Evolutionary conservation across 1,140 invertebrate genomes (phyloP), one percentile per base, ranked within the genome.

Genomic region (Brachystomella parvula): DNA sequence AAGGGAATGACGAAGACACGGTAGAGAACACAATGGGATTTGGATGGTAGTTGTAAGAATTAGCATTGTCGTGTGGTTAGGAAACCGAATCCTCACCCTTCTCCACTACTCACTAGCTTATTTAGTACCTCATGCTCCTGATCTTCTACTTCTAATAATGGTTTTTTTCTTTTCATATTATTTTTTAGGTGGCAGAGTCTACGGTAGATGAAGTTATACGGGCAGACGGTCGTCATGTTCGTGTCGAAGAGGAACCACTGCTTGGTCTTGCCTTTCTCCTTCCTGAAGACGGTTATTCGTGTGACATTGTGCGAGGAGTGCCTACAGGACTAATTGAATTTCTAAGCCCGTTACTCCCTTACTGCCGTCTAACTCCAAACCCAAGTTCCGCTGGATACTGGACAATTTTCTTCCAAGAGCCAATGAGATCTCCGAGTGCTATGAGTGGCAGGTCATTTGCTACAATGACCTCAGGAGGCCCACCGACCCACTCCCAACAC

Each of bases 221-320:
- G 31, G 88, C 90, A 21, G 94, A 98, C 76, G 94, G 93, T 0
- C 82, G 91, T 19, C 89, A 94, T 78, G 87, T 94, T 32, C 78
- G 81, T 2, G 65, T 71, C 26, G 72, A 73, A 71, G 96, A 99
- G 79, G 91, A 93, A 75, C 83, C 86, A 15, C 88, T 93, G 72
- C 82, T 98, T 24, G 88, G 90, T 72, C 80, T 98, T 21, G 92
- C 91, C 2, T 88, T 99, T 62, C 79, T 98, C 3, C 81, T 99
- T 17, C 96, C 96, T 0, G 94, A 96, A 76, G 96, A 99, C 81
- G 96, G 96, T 17, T 99, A 98, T 80, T 95, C 94, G 75, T 96
- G 94, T 79, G 95, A 98, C 80, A 90, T 96, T 47, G 91, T 95
- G 56, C 82, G 89, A 60, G 94, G 94, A 33, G 87, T 96, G 56